Percentiles rank a stretch among this genome's conserved stretches.
Evolutionary conservation across 2,113 vertebrate genomes (phyloP).

Genomic region (Phaethornis superciliosus): DNA sequence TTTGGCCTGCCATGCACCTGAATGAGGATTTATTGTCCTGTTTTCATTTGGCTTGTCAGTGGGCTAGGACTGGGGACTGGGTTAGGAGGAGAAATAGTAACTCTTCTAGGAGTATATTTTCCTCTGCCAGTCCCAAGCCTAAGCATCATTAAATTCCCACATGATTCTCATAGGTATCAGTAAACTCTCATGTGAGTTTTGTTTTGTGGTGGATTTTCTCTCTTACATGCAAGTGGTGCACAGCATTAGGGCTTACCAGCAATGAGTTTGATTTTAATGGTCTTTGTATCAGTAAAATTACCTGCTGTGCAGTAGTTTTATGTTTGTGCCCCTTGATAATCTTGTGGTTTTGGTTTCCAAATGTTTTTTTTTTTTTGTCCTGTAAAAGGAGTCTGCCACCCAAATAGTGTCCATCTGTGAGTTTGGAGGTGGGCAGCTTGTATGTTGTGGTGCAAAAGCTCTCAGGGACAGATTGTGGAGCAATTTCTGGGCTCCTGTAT

Average conservation of each 20-base stretch:
- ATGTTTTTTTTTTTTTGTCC: not conserved
- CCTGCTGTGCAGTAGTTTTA: rapidly evolving
- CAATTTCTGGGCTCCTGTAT: rapidly evolving
- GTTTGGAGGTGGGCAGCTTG: not conserved
- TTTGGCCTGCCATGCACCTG: not conserved
- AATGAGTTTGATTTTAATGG: not conserved
- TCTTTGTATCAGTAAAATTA: not conserved
- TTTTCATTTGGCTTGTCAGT: not conserved
- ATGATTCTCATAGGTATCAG: not conserved
- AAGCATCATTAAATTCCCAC: not conserved
- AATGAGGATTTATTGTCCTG: not conserved
- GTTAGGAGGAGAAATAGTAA: not conserved
- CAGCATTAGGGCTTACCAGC: not conserved
- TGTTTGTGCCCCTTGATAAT: not conserved
- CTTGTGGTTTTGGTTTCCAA: not conserved
- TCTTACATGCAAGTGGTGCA: not conserved
- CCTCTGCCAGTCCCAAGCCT: not conserved
- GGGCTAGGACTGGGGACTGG: not conserved
- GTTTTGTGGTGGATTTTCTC: not conserved
- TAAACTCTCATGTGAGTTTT: not conserved
- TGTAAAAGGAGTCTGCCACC: not conserved
- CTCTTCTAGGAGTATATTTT: not conserved
- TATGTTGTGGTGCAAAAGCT: not conserved
- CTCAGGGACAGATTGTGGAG: rapidly evolving
- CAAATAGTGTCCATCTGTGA: not conserved